A percentile compares a stretch with the other conserved stretches of the same genome.
phyloP scores from a whole-genome alignment of 2,797 vertebrate species.

The Danionella dracula region DNA sequence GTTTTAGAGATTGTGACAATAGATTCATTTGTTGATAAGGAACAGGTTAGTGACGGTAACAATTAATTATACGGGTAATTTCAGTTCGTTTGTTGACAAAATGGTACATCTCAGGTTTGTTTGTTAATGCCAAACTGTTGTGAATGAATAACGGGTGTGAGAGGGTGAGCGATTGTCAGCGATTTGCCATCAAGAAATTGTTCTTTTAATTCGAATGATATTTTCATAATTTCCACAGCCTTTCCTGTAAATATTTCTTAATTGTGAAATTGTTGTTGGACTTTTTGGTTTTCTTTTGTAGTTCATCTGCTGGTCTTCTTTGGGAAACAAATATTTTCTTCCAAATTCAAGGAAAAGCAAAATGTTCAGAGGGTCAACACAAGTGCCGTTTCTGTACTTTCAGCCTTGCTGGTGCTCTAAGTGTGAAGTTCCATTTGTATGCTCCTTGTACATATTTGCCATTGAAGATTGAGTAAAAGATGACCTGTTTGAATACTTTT shows the following conservation, averaged over 20 bases:
- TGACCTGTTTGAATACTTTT: constrained; percentile 33
- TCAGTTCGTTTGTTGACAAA: constrained; percentile 12
- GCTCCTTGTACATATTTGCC: constrained; percentile 31
- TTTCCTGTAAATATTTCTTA: constrained; percentile 28
- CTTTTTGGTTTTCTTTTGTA: constrained; percentile 3
- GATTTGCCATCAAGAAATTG: background rate
- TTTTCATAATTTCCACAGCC: constrained; percentile 5
- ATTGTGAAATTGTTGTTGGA: constrained; percentile 3
- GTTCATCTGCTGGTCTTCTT: constrained; percentile 27
- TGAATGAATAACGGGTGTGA: constrained; percentile 15
- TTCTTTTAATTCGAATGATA: background rate
- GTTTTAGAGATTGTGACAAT: constrained; percentile 5
- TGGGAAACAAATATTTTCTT: constrained; percentile 35
- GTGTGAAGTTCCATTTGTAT: constrained; percentile 22
- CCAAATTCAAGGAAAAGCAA: constrained; percentile 18
- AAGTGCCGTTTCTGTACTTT: constrained; percentile 20
- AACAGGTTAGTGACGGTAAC: constrained; percentile 29
- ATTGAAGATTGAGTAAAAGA: constrained; percentile 15
- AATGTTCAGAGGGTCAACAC: constrained; percentile 24
- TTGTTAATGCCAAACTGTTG: constrained; percentile 15
- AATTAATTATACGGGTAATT: constrained; percentile 38
- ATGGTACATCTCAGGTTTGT: constrained; percentile 45
- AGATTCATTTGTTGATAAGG: constrained; percentile 1
- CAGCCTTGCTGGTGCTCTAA: constrained; percentile 30
- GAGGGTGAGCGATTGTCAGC: constrained; percentile 3